These are phyloP conservation scores for Ia io DNA, from an alignment of 2,113 vertebrate species.

Conservation along the genomic window DNA sequence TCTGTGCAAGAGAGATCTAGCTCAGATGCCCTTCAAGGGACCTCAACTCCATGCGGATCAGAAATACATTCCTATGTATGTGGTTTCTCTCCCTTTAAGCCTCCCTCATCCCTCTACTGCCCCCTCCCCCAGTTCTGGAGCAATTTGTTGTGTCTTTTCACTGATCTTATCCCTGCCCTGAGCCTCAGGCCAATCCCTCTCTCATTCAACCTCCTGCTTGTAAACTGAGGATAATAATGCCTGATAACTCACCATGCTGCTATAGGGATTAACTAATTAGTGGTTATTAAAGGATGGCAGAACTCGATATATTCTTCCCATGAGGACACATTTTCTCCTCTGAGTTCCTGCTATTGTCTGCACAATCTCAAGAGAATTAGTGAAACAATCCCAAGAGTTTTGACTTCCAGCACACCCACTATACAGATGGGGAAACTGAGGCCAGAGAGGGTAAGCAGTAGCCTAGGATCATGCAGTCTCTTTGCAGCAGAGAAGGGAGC, in stretches of 20 bases:
- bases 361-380: background rate
- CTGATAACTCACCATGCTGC: slow-evolving; percentile 48
- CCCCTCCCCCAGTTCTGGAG: background rate
- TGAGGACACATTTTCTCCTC: background rate
- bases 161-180: slow-evolving; percentile 46
- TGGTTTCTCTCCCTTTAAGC: background rate
- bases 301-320: background rate
- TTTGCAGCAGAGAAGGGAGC: background rate
- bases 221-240: slow-evolving; percentile 58
- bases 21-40: background rate
- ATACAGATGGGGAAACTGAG: background rate
- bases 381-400: background rate
- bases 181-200: slow-evolving; percentile 58
- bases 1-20: background rate
- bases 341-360: background rate
- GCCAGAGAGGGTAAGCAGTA: background rate
- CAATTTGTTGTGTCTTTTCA: slow-evolving; percentile 57
- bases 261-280: slow-evolving; percentile 62
- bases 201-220: slow-evolving; percentile 36
- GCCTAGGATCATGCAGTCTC: fast-evolving
- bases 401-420: background rate
- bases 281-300: slow-evolving; percentile 48
- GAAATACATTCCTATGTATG: background rate
- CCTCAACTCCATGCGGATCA: background rate
- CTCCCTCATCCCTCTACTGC: background rate